These are phyloP conservation scores for Musca domestica DNA, from an alignment of 1,140 invertebrate species.

Conservation along the genomic window DNA sequence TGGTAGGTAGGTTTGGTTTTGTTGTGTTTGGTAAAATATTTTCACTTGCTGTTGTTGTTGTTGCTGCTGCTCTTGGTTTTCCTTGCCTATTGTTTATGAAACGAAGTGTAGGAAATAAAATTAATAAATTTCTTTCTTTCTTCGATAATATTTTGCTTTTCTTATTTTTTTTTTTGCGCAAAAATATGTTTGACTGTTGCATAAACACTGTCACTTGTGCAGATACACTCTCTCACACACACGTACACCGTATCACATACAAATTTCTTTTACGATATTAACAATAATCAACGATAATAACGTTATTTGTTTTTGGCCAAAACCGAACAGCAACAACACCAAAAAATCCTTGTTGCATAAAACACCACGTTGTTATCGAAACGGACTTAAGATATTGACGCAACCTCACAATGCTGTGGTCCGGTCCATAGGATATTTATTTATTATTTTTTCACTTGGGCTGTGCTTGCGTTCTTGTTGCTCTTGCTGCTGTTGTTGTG, in stretches of 20 bases:
- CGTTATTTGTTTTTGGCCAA: background rate
- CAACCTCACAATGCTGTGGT: no score
- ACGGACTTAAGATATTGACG: no score
- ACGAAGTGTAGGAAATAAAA: background rate
- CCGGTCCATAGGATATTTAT: background rate
- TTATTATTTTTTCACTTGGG: background rate
- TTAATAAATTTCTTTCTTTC: background rate
- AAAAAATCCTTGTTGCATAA: no score
- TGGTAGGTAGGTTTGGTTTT: no score
- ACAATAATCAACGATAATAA: background rate
- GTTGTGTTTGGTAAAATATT: no score
- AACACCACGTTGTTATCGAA: no score
- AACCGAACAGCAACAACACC: no score
- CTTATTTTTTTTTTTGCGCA: background rate
- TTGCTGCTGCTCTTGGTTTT: background rate
- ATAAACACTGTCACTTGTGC: slow-evolving; percentile 11
- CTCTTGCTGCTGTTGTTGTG: background rate
- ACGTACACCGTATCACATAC: background rate
- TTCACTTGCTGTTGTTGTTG: background rate
- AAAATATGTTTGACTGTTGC: background rate
- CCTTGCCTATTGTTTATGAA: background rate
- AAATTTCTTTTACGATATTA: background rate
- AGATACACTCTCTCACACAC: no score
- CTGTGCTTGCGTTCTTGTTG: background rate
- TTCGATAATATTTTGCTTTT: background rate